These are phyloP conservation scores for Asobara japonica DNA, from an alignment of 1,140 invertebrate genomes.

Conservation along the genomic window DNA sequence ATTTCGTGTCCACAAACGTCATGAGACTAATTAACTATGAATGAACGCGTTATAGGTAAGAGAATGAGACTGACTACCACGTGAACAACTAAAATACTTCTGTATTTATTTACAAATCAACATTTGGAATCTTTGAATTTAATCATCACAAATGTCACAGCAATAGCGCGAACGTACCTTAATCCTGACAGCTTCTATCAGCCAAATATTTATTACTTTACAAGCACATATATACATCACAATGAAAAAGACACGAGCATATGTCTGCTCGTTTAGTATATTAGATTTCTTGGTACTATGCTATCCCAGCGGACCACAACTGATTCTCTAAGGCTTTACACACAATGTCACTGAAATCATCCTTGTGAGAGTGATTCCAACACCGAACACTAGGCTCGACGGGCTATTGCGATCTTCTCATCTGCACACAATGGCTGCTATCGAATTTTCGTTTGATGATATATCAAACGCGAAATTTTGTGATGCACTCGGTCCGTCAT, in stretches of 20 bases:
- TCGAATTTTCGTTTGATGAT: background rate
- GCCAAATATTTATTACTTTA: background rate
- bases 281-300: background rate
- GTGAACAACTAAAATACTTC: too few relatives aligned
- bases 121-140: background rate
- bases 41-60: background rate
- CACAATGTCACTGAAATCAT: background rate
- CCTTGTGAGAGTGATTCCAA: background rate
- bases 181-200: background rate
- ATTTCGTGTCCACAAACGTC: background rate
- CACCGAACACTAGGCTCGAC: background rate
- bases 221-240: background rate
- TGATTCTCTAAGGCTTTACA: background rate
- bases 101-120: too few relatives aligned
- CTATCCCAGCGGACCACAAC: background rate
- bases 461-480: too few relatives aligned
- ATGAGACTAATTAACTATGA: background rate
- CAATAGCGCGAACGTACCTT: background rate
- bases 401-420: background rate
- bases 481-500: too few relatives aligned
- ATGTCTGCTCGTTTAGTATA: background rate
- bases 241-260: background rate
- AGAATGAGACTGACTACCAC: background rate
- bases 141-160: background rate
- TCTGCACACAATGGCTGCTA: conserved; percentile 5